phyloP scores from a whole-genome alignment of 2,113 vertebrate genomes.

The Syrrhaptes paradoxus region DNA sequence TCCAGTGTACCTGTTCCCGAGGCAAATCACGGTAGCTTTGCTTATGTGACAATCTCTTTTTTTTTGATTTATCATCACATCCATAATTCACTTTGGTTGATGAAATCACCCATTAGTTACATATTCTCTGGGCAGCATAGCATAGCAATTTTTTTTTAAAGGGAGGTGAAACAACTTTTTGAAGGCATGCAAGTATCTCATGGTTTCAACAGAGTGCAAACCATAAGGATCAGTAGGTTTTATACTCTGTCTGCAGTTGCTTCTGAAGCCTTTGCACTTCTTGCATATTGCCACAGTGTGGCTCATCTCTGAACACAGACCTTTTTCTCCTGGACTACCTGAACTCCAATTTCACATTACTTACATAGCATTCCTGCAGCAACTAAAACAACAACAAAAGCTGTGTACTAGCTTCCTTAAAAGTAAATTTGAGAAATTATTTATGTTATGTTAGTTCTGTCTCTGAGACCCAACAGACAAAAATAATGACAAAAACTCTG shows the following conservation, averaged over 20 bases:
- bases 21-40: background rate
- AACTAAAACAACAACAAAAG: background rate
- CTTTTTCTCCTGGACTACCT: background rate
- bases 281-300: background rate
- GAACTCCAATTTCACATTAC: background rate
- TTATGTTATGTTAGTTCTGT: background rate
- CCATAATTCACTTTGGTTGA: background rate
- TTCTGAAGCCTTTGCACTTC: conserved; percentile 3
- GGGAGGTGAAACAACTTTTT: background rate
- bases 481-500: background rate
- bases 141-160: background rate
- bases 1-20: background rate
- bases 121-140: background rate
- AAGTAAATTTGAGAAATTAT: background rate
- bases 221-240: background rate
- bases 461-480: background rate
- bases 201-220: background rate
- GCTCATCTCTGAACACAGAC: background rate
- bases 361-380: background rate
- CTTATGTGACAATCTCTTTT: background rate
- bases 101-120: background rate
- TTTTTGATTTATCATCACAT: background rate
- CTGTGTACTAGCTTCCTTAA: background rate
- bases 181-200: background rate
- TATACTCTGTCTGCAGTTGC: background rate